These are phyloP conservation scores for Ennomos erosarius DNA, from an alignment of 2,888 invertebrate genomes.

Conservation along the genomic window DNA sequence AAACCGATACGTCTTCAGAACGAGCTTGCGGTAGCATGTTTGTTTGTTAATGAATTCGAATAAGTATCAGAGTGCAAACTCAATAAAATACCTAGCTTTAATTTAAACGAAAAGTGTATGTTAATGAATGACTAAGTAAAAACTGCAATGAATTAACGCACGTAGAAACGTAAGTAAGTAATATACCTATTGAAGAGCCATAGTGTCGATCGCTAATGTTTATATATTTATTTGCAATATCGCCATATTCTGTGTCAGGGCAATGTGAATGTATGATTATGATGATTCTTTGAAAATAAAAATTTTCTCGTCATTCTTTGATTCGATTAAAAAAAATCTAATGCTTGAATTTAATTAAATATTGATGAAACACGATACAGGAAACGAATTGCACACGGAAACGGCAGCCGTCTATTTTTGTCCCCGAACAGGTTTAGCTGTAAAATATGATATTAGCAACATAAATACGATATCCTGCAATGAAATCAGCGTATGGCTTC, in stretches of 20 bases:
- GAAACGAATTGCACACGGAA: slow-evolving; percentile 36
- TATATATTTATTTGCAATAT: too few relatives aligned
- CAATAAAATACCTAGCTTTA: neutral
- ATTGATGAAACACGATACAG: slow-evolving; percentile 36
- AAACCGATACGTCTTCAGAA: slow-evolving; percentile 70
- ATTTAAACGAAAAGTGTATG: too few relatives aligned
- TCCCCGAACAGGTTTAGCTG: slow-evolving; percentile 50
- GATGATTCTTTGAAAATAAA: too few relatives aligned
- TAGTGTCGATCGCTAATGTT: too few relatives aligned
- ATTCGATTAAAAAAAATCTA: too few relatives aligned
- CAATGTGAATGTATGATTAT: too few relatives aligned
- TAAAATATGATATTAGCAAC: slow-evolving; percentile 71
- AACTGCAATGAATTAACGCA: too few relatives aligned
- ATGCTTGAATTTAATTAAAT: neutral
- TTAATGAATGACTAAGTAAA: too few relatives aligned
- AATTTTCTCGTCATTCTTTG: too few relatives aligned
- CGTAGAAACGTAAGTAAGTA: too few relatives aligned
- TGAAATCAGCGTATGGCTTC: slow-evolving; percentile 76
- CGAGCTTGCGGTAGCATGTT: slow-evolving; percentile 46
- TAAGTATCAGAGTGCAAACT: neutral
- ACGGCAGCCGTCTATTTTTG: slow-evolving; percentile 48
- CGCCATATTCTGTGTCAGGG: too few relatives aligned
- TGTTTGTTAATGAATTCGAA: slow-evolving; percentile 50
- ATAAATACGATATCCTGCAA: slow-evolving; percentile 81
- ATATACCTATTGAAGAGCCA: too few relatives aligned